These are phyloP conservation scores for Standfussiana lucernea DNA, from an alignment of 2,888 invertebrate genomes.

Conservation along the genomic window DNA sequence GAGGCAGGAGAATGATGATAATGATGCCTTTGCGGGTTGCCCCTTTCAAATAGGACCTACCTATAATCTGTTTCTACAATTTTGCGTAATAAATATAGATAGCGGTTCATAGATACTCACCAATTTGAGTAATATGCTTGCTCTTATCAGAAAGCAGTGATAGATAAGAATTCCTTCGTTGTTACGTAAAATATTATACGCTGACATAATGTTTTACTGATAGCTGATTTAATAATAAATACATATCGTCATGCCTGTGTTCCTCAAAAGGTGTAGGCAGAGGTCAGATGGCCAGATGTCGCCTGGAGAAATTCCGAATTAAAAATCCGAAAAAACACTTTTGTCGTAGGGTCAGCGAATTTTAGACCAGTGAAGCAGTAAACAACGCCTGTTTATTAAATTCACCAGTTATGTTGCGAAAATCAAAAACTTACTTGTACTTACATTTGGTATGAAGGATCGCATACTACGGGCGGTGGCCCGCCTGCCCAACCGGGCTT, in stretches of 20 bases:
- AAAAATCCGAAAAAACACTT: too few species aligned
- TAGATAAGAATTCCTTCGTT: constrained; percentile 3
- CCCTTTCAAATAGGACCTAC: not conserved
- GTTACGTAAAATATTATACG: constrained; percentile 11
- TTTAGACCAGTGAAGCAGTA: too few species aligned
- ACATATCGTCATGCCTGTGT: not conserved
- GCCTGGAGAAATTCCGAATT: too few species aligned
- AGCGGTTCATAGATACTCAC: not conserved
- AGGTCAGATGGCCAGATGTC: too few species aligned
- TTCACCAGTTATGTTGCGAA: too few species aligned
- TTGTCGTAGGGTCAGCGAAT: too few species aligned
- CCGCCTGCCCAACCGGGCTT: too few species aligned
- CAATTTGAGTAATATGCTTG: constrained; percentile 3
- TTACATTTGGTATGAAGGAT: too few species aligned
- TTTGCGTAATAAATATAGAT: constrained; percentile 14
- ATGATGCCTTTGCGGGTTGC: not conserved
- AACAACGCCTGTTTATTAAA: too few species aligned
- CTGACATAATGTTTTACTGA: constrained; percentile 4
- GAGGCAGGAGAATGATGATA: not conserved
- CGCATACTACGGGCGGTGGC: too few species aligned
- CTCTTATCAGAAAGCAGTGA: constrained; percentile 1
- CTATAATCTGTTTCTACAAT: not conserved
- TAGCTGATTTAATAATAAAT: not conserved
- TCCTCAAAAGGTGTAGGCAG: too few species aligned
- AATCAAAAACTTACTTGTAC: too few species aligned